A percentile compares a stretch with the other conserved stretches of the same genome.
Evolutionary conservation across 2,888 invertebrate genomes (phyloP).

Genomic region (Agriotes lineatus): DNA sequence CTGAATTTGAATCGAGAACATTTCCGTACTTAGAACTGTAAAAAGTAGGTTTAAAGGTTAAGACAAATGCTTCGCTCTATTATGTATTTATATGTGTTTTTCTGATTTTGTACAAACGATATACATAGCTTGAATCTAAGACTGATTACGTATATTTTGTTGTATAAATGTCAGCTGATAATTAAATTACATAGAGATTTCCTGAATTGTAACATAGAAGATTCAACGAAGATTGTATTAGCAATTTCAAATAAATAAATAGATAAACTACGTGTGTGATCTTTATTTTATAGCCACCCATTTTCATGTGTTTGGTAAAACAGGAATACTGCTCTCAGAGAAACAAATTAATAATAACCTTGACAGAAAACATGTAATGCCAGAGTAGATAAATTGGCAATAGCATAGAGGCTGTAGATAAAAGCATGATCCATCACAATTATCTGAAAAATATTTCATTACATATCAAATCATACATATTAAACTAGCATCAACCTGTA

Average conservation of each 20-base stretch:
- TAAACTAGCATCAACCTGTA: too few relatives aligned
- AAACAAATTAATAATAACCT: too few relatives aligned
- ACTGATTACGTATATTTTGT: constrained; percentile 43
- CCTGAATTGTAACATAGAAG: constrained; percentile 17
- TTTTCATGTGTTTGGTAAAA: too few relatives aligned
- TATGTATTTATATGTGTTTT: constrained; percentile 10
- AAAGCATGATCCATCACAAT: too few relatives aligned
- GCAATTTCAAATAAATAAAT: constrained; percentile 23
- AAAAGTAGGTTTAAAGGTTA: constrained; percentile 1
- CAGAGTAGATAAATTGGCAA: too few relatives aligned
- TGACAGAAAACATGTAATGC: too few relatives aligned
- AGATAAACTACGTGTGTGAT: too few relatives aligned
- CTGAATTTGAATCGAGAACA: background rate
- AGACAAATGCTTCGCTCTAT: constrained; percentile 20
- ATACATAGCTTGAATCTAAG: constrained; percentile 42
- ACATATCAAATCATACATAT: too few relatives aligned
- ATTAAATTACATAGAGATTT: constrained; percentile 16
- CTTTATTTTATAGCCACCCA: too few relatives aligned
- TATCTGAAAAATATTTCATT: too few relatives aligned
- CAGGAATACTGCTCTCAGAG: too few relatives aligned
- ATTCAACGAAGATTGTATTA: constrained; percentile 16
- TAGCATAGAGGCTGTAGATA: too few relatives aligned
- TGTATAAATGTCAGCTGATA: constrained; percentile 31
- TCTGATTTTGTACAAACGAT: constrained; percentile 31
- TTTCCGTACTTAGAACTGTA: background rate